These are phyloP conservation scores for Orchestes rusci DNA, from an alignment of 2,888 invertebrate genomes.

Conservation along the genomic window DNA sequence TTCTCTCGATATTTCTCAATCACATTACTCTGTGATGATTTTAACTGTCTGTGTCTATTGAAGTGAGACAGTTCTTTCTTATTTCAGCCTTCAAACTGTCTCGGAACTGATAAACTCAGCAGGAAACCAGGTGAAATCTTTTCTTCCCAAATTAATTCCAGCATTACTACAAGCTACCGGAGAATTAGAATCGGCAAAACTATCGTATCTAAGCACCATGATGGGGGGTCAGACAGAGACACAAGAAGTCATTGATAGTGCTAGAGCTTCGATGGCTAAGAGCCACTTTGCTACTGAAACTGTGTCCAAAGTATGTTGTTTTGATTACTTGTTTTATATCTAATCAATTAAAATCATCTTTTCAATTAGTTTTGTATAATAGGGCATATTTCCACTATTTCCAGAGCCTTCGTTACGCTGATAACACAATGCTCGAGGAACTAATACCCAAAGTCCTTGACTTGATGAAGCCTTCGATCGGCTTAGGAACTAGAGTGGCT, in stretches of 20 bases:
- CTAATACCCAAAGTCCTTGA: constrained; percentile 78
- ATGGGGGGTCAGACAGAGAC: constrained; percentile 59
- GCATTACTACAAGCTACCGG: constrained; percentile 81
- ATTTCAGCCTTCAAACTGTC: constrained; percentile 74
- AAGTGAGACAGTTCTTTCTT: no score
- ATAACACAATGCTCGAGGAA: constrained; percentile 67
- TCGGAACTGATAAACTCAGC: constrained; percentile 79
- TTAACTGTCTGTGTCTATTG: no score
- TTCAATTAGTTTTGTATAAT: no score
- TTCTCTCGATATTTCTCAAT: constrained; percentile 12
- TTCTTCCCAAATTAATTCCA: constrained; percentile 72
- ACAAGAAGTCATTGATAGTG: constrained; percentile 70
- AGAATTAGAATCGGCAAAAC: constrained; percentile 72
- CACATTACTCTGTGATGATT: no score
- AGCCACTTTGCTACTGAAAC: constrained; percentile 85
- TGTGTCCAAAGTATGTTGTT: constrained; percentile 59
- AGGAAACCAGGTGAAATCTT: constrained; percentile 70
- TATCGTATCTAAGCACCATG: constrained; percentile 73
- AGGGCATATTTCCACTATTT: no score
- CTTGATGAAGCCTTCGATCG: constrained; percentile 69
- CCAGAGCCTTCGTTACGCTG: constrained; percentile 64
- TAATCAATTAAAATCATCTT: no score
- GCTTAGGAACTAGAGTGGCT: constrained; percentile 77
- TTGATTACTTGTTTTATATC: neutral
- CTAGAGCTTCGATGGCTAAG: constrained; percentile 72